These are phyloP conservation scores for Spicauda simplicius DNA, from an alignment of 2,888 invertebrate species.

Conservation along the genomic window DNA sequence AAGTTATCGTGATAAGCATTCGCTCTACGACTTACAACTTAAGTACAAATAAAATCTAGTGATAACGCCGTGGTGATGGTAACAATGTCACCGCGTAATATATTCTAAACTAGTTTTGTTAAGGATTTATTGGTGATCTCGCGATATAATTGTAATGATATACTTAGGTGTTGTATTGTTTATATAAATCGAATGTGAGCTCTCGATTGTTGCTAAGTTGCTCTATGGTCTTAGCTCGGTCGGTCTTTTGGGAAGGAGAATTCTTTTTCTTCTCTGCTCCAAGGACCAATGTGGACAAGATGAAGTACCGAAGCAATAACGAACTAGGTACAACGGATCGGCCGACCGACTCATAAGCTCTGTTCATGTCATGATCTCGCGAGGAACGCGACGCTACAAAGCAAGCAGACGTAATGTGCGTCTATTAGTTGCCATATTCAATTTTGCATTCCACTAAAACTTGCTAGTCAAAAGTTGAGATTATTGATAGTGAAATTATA, in stretches of 20 bases:
- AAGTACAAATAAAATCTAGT: slow-evolving; percentile 35
- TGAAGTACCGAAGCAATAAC: slow-evolving; percentile 34
- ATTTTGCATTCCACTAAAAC: slow-evolving; percentile 7
- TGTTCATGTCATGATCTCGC: slow-evolving; percentile 17
- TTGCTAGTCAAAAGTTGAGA: slow-evolving; percentile 4
- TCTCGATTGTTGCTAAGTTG: slow-evolving; percentile 20
- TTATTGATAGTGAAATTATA: background rate
- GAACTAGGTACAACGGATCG: slow-evolving; percentile 1
- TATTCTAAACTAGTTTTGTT: slow-evolving; percentile 36
- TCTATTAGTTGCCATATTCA: slow-evolving; percentile 2
- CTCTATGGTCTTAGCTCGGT: slow-evolving; percentile 13
- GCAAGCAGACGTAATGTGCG: background rate
- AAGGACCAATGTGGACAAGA: slow-evolving; percentile 36
- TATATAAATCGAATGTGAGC: slow-evolving; percentile 29
- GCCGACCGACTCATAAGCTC: slow-evolving; percentile 18
- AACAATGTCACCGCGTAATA: slow-evolving; percentile 16
- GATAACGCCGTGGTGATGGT: slow-evolving; percentile 22
- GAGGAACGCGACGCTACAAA: background rate
- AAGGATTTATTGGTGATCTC: slow-evolving; percentile 18
- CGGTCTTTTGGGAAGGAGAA: slow-evolving; percentile 3
- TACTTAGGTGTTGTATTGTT: slow-evolving; percentile 18
- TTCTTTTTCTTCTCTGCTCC: background rate
- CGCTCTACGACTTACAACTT: slow-evolving; percentile 16
- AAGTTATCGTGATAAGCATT: slow-evolving; percentile 9
- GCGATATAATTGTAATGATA: slow-evolving; percentile 15